A percentile compares a stretch with the other conserved stretches of the same genome.
phyloP scores from a whole-genome alignment of 2,113 vertebrate genomes.

The Pseudorectes ferrugineus region DNA sequence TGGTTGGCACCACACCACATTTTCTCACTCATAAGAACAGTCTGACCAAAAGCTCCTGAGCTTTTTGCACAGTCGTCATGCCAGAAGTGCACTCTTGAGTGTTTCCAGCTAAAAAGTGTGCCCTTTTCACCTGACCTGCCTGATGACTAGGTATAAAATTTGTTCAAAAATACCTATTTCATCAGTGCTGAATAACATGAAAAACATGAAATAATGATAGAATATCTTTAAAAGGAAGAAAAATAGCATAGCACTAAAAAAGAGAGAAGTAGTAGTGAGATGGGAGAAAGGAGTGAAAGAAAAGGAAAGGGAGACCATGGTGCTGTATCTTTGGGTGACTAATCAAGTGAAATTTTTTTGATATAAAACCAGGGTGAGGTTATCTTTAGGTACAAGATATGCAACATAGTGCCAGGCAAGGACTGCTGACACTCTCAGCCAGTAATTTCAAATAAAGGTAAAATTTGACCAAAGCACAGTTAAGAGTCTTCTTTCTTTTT shows the following conservation, averaged over 20 bases:
- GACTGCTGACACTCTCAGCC: background rate
- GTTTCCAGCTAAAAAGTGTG: background rate
- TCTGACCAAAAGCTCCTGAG: background rate
- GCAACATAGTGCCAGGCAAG: background rate
- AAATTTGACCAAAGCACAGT: background rate
- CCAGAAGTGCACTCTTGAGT: background rate
- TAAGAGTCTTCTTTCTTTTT: background rate
- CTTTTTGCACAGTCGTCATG: rapidly evolving
- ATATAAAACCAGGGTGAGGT: background rate
- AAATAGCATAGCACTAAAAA: background rate
- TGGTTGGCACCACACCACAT: background rate
- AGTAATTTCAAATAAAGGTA: background rate
- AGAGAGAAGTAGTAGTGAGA: background rate
- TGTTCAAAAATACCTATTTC: background rate
- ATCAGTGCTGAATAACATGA: background rate
- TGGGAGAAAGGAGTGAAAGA: background rate
- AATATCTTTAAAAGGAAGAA: background rate
- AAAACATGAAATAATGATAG: background rate
- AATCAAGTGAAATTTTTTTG: background rate
- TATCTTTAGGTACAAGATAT: background rate
- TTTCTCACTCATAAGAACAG: background rate
- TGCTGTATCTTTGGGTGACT: background rate
- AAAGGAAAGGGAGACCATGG: background rate
- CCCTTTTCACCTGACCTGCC: background rate
- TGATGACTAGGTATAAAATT: background rate